Evolutionary conservation across 2,797 vertebrate genomes (phyloP).

Genomic region (Lagocephalus sceleratus): DNA sequence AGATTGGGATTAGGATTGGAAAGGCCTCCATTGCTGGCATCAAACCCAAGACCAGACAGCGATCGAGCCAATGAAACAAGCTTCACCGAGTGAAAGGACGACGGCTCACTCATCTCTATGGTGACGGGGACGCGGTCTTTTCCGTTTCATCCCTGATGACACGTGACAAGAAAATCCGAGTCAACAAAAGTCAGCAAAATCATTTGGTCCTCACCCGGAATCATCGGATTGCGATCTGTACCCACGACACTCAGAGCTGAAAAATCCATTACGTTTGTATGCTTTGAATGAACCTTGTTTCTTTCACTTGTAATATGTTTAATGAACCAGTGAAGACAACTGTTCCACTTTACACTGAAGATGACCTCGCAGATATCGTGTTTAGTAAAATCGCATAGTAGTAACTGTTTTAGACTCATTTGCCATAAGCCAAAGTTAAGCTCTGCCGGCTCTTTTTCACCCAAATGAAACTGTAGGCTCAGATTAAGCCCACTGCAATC

Average conservation of each 20-base stretch:
- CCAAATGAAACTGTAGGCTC: constrained; percentile 51
- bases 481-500: constrained; percentile 62
- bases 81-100: constrained; percentile 67
- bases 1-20: constrained; percentile 22
- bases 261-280: no score
- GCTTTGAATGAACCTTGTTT: no score
- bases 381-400: constrained; percentile 20
- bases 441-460: constrained; percentile 43
- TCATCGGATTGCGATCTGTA: no score
- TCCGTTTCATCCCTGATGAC: constrained; percentile 75
- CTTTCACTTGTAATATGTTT: no score
- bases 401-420: constrained; percentile 30
- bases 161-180: constrained; percentile 5
- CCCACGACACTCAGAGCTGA: no score
- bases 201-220: no score
- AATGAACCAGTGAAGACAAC: no score
- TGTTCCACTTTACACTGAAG: no score
- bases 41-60: constrained; percentile 53
- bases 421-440: constrained; percentile 56
- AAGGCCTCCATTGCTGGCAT: constrained; percentile 57
- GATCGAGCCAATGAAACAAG: constrained; percentile 79
- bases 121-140: constrained; percentile 62
- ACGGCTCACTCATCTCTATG: constrained; percentile 65
- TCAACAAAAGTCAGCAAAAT: constrained; percentile 3
- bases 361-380: not conserved